Conservation (phyloP, 2,797 vertebrate genomes). For the Hafferia zeledoni region DNA sequence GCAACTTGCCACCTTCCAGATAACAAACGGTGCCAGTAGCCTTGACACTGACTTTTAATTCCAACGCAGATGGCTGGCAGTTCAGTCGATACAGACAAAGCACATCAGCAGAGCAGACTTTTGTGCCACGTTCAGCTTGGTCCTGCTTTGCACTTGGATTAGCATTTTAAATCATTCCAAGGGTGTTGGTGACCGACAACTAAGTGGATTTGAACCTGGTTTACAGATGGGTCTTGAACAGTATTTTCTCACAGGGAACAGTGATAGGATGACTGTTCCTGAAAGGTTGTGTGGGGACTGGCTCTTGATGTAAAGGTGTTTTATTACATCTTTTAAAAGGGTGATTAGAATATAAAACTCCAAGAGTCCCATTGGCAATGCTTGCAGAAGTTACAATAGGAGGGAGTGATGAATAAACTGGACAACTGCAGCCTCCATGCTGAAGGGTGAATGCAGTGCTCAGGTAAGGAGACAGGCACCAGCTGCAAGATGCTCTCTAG, state of each 20-base stretch:
- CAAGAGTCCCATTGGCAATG: rapidly evolving
- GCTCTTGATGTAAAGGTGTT: background rate
- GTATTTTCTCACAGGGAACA: background rate
- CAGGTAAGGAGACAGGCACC: background rate
- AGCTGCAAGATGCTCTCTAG: background rate
- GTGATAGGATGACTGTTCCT: background rate
- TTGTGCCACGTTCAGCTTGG: rapidly evolving
- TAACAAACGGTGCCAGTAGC: background rate
- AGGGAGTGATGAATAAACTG: background rate
- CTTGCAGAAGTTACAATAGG: background rate
- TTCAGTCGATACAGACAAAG: rapidly evolving
- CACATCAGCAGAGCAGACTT: background rate
- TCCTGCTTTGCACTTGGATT: rapidly evolving
- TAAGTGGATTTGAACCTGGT: background rate
- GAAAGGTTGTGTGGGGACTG: background rate
- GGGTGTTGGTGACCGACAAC: rapidly evolving
- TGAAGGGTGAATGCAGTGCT: background rate
- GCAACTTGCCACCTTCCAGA: background rate
- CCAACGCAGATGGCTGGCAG: background rate
- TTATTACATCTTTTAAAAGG: background rate
- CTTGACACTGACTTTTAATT: background rate
- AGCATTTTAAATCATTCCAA: background rate
- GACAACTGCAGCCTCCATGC: background rate
- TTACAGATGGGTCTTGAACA: background rate
- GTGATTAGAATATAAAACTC: background rate